Evolutionary conservation across 2,888 invertebrate species (phyloP), one percentile per base, ranked within the genome.

Genomic region (Saturnia pavonia): DNA sequence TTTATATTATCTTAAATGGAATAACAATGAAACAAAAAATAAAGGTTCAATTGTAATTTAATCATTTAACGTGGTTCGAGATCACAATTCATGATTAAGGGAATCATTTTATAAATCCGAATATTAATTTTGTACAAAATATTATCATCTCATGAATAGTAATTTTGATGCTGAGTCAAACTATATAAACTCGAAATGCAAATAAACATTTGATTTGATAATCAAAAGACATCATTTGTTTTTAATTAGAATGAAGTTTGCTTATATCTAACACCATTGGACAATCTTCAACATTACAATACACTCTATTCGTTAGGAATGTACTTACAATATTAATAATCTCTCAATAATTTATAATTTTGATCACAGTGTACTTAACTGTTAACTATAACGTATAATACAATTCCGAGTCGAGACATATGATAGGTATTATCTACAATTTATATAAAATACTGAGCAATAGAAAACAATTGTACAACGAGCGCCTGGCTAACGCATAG

Each of bases 321-420:
- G 92, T 94, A 91, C 90, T 91, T 93, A 93, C 86, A 90, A 87
- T 91, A 84, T 88, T 91, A 89, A 92, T 92, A 94, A 93, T 93
- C 92, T 94, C 92, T 94, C 91, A 92, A 92, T 93, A 93, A 91
- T 94, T 92, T 91, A 93, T 93, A 94, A 94, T 93, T 93, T 93
- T 90, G 91, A 94, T 94, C 93, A 94, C 94, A 94, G 93, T 92
- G 88, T 89, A 85, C 91, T 92, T 93, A 91, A 92, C 91, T 92
- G 91, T 93, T 91, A 92, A 92, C 85, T 86, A 89, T 91, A 92
- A 93, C 92, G 88, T 91, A 91, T 91, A 87, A 89, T 91, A 93
- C 92, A 92, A 92, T 91, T 91, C 91, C 91, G 87, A 90, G 88
- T 89, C 85, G 85, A 83, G 87, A 86, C 87, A 81, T 84, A 77